Base-by-base conservation (phyloP, 1,140 invertebrate species). In the Hycleus phaleratus region DNA sequence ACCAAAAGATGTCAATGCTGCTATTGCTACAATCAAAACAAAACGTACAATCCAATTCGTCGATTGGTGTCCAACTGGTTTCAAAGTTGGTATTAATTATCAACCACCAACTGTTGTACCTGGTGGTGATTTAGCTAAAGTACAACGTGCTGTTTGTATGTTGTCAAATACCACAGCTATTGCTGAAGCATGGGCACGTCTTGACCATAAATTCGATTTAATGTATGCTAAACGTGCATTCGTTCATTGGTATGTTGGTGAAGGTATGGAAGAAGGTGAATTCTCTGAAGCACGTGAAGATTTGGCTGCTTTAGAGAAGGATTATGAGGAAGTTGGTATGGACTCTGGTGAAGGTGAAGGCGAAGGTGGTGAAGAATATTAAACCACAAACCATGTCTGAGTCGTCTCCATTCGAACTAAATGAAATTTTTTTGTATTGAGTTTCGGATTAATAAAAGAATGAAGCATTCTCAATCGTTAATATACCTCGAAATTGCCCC, bases 281-380 rank as follows among this genome's bases (percentile, higher is more conserved):
- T 93, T 93, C 77, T 83, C 81, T 3, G 91, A 93, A 67, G 89
- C 90, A 4, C 83, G 90, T 54, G 90, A 93, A 74, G 88, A 93
- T 77, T 74, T 91, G 68, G 88, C 89, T 7, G 86, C 87, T 11
- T 75, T 89, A 0, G 85, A 89, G 72, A 88, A 86, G 72, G 87
- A 90, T 70, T 83, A 83, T 65, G 81, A 83, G 70, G 81, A 84
- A 66, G 82, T 86, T 18, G 65, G 68, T 26, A 65, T 65, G 60
- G 71, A 72, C 43, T 68, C 67, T 38, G 64, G 63, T 56, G 68
- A 65, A 55, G 70, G 64, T 40, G 70, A 71, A 58, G 68, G 67
- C 26, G 66, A 68, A 65, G 80, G 66, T 39, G 65, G 60, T 11
- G 68, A 69, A 63, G 68, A 69, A 58, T 68, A 68, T 61, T 69